Conservation (phyloP, 2,888 invertebrate genomes). For the Sepioteuthis lessoniana region DNA sequence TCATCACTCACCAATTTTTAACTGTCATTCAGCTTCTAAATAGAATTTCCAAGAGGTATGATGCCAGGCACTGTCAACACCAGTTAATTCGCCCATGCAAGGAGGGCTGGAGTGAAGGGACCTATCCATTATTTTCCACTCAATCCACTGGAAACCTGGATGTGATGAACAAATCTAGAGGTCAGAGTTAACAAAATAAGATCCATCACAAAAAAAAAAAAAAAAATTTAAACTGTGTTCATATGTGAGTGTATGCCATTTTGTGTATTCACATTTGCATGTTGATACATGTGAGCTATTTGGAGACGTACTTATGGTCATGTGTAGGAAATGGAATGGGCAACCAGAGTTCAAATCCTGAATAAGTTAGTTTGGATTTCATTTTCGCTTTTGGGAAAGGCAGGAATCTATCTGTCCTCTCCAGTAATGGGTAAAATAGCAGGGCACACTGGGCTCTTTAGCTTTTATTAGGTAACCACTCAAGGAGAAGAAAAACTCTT, state of each 20-base stretch:
- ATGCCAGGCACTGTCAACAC: not conserved
- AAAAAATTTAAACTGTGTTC: not conserved
- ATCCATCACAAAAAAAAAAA: not conserved
- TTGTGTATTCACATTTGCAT: not conserved
- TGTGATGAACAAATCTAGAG: not conserved
- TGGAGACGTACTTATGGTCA: not conserved
- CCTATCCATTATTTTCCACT: conserved; percentile 35
- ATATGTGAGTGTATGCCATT: not conserved
- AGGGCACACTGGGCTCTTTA: too few relatives aligned
- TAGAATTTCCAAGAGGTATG: not conserved
- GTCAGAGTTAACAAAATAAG: not conserved
- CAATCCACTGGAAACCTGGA: not conserved
- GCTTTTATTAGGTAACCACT: too few relatives aligned
- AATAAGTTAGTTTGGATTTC: too few relatives aligned
- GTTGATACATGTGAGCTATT: not conserved
- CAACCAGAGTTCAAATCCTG: too few relatives aligned
- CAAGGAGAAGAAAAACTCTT: too few relatives aligned
- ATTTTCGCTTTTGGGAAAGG: too few relatives aligned
- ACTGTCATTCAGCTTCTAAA: conserved; percentile 8
- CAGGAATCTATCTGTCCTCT: too few relatives aligned
- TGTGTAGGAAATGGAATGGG: too few relatives aligned
- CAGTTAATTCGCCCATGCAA: not conserved
- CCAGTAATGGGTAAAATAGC: too few relatives aligned
- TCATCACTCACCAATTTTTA: not conserved
- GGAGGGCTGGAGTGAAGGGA: not conserved